Evolutionary conservation across 2,888 invertebrate genomes (phyloP), one percentile per base, ranked within the genome.

Genomic region (Yponomeuta evonymella): DNA sequence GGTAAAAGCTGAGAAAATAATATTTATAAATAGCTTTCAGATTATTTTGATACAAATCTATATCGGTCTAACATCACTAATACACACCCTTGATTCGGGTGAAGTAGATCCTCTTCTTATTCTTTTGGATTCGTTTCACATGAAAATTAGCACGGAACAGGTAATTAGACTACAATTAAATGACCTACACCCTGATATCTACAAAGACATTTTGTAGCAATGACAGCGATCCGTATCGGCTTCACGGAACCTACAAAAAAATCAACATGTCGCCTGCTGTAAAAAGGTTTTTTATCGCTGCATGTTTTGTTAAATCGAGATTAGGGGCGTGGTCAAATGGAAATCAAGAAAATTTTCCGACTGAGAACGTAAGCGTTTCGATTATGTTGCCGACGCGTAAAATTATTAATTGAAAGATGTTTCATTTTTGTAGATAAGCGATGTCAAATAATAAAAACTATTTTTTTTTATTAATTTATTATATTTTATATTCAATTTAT

Each of bases 41-140:
- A 92, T 91, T 92, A 92, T 91, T 92, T 93, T 92, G 90, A 92
- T 91, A 90, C 91, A 89, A 90, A 87, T 90, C 89, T 91, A 90
- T 83, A 89, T 88, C 83, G 85, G 90, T 88, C 86, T 85, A 87
- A 78, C 79, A 80, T 86, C 89, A 90, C 88, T 86, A 58, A 90
- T 90, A 92, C 92, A 92, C 92, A 92, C 92, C 92, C 92, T 86
- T 88, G 87, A 84, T 83, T 88, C 84, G 89, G 89, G 91, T 89
- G 89, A 84, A 85, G 81, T 83, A 81, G 83, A 88, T 89, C 88
- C 89, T 89, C 88, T 89, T 90, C 88, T 87, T 86, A 83, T 76
- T 84, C 79, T 85, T 84, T 86, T 80, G 77, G 80, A 82, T 81
- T 79, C 83, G 86, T 86, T 83, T 83, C 83, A 79, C 84, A 83